Conservation (phyloP, 2,888 invertebrate genomes). For the Heliconius cydno region DNA sequence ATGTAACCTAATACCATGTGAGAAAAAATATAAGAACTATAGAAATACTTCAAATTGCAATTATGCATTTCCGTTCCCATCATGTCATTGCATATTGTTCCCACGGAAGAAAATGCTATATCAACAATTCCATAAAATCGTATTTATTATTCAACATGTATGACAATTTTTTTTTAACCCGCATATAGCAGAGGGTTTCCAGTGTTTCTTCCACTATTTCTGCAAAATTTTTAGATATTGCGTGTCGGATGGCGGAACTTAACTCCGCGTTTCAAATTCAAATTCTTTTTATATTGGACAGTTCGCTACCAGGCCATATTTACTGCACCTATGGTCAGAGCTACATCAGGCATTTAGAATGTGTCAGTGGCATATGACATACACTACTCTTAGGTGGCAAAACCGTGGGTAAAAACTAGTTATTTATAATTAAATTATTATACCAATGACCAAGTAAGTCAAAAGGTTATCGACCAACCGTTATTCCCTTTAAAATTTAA, state of each 20-base stretch:
- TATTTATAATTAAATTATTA: not conserved
- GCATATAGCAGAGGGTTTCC: too few relatives aligned
- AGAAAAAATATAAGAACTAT: not conserved
- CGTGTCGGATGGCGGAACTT: too few relatives aligned
- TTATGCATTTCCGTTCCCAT: not conserved
- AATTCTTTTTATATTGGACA: too few relatives aligned
- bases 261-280: too few relatives aligned
- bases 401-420: not conserved
- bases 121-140: not conserved
- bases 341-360: too few relatives aligned
- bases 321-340: too few relatives aligned
- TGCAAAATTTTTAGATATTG: too few relatives aligned
- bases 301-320: too few relatives aligned
- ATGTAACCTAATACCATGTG: not conserved
- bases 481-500: conserved; percentile 37
- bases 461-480: conserved; percentile 39
- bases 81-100: conserved; percentile 1
- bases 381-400: not conserved
- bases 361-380: not conserved
- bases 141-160: not conserved
- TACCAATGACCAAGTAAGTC: not conserved
- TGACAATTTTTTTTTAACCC: not conserved
- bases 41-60: not conserved
- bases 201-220: too few relatives aligned
- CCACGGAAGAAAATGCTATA: not conserved